Evolutionary conservation across 2,888 invertebrate genomes (phyloP).

Genomic region (Serripes groenlandicus): DNA sequence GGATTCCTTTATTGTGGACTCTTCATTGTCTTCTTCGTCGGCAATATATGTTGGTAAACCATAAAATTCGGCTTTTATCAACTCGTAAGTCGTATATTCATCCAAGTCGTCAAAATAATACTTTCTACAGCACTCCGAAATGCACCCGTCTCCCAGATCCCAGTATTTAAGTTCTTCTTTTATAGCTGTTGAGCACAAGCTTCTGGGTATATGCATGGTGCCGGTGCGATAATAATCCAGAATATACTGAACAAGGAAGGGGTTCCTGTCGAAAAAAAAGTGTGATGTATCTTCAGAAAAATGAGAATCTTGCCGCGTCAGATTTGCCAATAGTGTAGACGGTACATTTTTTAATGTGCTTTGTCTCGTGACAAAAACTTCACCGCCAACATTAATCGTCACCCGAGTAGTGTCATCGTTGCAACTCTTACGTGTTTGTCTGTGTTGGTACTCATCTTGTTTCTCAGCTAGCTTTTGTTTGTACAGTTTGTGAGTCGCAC

Average conservation of each 20-base stretch:
- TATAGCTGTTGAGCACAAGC: constrained; percentile 66
- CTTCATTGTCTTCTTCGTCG: neutral
- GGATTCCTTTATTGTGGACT: constrained; percentile 1
- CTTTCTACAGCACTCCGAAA: constrained; percentile 74
- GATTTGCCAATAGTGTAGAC: constrained; percentile 54
- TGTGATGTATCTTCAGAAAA: constrained; percentile 47
- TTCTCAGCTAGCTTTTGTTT: constrained; percentile 49
- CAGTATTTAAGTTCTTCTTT: constrained; percentile 73
- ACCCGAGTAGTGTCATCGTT: constrained; percentile 52
- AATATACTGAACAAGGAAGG: constrained; percentile 70
- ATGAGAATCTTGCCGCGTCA: constrained; percentile 46
- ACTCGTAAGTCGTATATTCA: constrained; percentile 63
- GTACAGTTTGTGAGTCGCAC: constrained; percentile 25
- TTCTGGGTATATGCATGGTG: constrained; percentile 73
- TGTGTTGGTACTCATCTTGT: constrained; percentile 55
- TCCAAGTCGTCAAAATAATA: constrained; percentile 66
- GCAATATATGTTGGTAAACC: constrained; percentile 41
- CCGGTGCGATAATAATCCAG: constrained; percentile 74
- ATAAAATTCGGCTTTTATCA: constrained; percentile 65
- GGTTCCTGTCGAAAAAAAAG: constrained; percentile 78
- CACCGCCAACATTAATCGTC: constrained; percentile 65
- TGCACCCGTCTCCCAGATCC: constrained; percentile 65
- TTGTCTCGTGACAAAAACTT: constrained; percentile 58
- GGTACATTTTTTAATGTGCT: constrained; percentile 66
- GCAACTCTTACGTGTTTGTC: constrained; percentile 39